These are phyloP conservation scores for Aspiorhynchus laticeps DNA, from an alignment of 2,113 vertebrate genomes.

Conservation along the genomic window DNA sequence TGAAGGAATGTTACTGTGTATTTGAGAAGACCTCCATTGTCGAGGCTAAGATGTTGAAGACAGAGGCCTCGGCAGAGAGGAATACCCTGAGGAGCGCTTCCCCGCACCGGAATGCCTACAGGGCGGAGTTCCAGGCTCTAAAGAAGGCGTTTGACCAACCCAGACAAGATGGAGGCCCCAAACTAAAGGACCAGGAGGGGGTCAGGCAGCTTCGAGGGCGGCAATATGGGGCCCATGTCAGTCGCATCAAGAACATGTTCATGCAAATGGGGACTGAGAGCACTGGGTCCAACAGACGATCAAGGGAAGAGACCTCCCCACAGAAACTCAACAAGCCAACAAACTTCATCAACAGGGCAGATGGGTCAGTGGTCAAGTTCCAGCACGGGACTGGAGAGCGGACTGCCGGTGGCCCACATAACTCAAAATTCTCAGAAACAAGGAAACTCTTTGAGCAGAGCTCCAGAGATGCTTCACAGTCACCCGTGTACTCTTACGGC, in stretches of 20 bases:
- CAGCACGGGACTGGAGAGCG: slow-evolving; percentile 85
- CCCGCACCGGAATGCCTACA: slow-evolving; percentile 96
- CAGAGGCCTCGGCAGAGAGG: slow-evolving; percentile 92
- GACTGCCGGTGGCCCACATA: slow-evolving; percentile 80
- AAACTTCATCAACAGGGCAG: slow-evolving; percentile 88
- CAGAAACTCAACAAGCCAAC: slow-evolving; percentile 86
- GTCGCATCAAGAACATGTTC: slow-evolving; percentile 98
- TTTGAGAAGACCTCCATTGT: slow-evolving; percentile 64
- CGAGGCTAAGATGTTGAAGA: slow-evolving; percentile 95
- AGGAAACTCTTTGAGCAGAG: slow-evolving; percentile 94
- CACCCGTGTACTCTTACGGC: slow-evolving; percentile 83
- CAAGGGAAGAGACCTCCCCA: slow-evolving; percentile 80
- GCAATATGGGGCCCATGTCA: slow-evolving; percentile 96
- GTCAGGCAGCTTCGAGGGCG: slow-evolving; percentile 88
- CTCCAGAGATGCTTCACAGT: slow-evolving; percentile 80
- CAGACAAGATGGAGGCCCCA: slow-evolving; percentile 83
- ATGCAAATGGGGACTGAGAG: slow-evolving; percentile 96
- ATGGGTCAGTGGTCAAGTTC: slow-evolving; percentile 85
- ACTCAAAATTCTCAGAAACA: slow-evolving; percentile 90
- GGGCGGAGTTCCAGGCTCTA: slow-evolving; percentile 96
- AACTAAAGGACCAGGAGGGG: slow-evolving; percentile 82
- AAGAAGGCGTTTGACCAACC: slow-evolving; percentile 98
- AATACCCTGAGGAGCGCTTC: slow-evolving; percentile 94
- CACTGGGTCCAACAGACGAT: slow-evolving; percentile 71
- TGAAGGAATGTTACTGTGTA: slow-evolving; percentile 42